Base-by-base conservation (phyloP, 1,140 invertebrate species). In the Neodiprion virginianus region DNA sequence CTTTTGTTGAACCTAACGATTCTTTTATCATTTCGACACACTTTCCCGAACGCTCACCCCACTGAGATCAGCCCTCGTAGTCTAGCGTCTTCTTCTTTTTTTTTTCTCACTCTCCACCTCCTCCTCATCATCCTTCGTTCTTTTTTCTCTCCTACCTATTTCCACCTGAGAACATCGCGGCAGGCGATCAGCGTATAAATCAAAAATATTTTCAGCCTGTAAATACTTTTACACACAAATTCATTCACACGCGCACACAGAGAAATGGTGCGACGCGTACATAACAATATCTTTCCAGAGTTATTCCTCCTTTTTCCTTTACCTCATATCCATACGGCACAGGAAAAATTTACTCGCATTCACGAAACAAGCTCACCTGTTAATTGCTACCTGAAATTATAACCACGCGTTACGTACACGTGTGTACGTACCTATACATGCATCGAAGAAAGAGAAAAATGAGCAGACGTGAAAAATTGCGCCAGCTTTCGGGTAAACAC, bases 21-120 rank as follows among this genome's bases (percentile, higher is more conserved):
- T 75, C 74, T 74, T 84, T 81, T 83, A 83, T 84, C 76, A 78
- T 83, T 85, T 84, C 78, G 79, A 84, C 80, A 81, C 79, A 79
- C 78, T 81, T 80, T 82, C 79, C 71, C n/a, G n/a, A 12, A 80
- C 67, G 17, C 21, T 21, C 23, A 69, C 67, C 67, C 14, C 11
- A 21, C 17, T 12, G 40, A 23, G 17, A 21, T 47, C 3, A 69
- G 40, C 67, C 40, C 40, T 69, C 67, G 21, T 17, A 61, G 53
- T 61, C 11, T 17, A 12, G 21, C 10, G 67, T 40, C 28, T 40
- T 40, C 28, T 40, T 21, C 17, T 21, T 21, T 21, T 21, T 40
- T 40, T 23, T 21, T 14, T 12, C 14, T 50, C 69, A 40, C 49
- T 17, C 8, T 53, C 17, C 66, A 21, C 71, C 47, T 49, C 21